A percentile compares a stretch with the other conserved stretches of the same genome.
Evolutionary conservation across 1,140 invertebrate species (phyloP).

Genomic region (Sogatella furcifera): DNA sequence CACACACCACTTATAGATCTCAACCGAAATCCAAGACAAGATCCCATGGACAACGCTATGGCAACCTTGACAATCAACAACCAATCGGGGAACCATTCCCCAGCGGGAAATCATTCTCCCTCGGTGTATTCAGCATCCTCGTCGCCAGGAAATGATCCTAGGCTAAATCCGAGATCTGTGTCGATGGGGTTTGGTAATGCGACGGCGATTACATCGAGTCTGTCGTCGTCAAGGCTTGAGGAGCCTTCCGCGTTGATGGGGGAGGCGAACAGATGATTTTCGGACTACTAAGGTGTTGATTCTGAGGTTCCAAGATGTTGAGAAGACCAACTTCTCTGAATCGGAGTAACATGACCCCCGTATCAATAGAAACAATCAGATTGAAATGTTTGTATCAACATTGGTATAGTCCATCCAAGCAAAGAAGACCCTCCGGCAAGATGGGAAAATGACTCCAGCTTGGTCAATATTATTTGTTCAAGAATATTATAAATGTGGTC

Average conservation of each 20-base stretch:
- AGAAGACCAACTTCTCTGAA: too few species aligned
- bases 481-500: too few species aligned
- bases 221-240: not conserved
- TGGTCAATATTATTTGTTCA: too few species aligned
- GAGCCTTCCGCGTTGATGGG: not conserved
- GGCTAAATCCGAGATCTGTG: constrained; percentile 13
- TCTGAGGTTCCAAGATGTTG: too few species aligned
- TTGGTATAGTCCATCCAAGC: too few species aligned
- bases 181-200: constrained; percentile 21
- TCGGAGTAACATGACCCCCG: too few species aligned
- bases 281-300: constrained; percentile 4
- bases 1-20: constrained; percentile 12
- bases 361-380: too few species aligned
- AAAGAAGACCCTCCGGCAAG: too few species aligned
- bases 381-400: too few species aligned
- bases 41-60: constrained; percentile 9
- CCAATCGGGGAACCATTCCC: too few species aligned
- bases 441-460: too few species aligned
- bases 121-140: not conserved
- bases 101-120: not conserved
- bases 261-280: constrained; percentile 11
- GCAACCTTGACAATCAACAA: not conserved
- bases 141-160: not conserved
- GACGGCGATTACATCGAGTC: not conserved
- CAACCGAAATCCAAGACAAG: not conserved